phyloP scores from a whole-genome alignment of 92 coral and sea anemone species.

The Metridium senile region DNA sequence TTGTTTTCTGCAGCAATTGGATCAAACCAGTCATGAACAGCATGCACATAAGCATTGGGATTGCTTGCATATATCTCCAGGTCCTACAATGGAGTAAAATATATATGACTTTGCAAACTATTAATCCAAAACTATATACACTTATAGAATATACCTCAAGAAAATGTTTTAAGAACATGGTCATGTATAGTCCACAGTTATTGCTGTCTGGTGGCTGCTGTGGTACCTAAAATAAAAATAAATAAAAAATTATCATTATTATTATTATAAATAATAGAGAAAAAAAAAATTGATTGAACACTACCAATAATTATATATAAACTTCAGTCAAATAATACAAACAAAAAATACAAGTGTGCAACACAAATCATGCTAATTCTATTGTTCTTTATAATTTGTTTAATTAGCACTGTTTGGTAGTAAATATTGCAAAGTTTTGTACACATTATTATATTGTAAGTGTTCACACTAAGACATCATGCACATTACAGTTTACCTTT shows the following conservation, averaged over 20 bases:
- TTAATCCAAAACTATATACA: no score
- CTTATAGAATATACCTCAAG: conserved; percentile 10
- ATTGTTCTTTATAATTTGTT: neutral
- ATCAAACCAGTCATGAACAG: conserved; percentile 24
- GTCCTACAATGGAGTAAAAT: conserved; percentile 2
- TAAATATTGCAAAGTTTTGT: neutral
- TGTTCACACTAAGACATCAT: neutral
- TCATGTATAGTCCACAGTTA: conserved; percentile 16
- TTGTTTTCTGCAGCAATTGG: conserved; percentile 16
- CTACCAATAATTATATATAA: neutral
- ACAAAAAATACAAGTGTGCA: neutral
- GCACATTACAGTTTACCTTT: neutral
- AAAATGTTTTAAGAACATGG: conserved; percentile 17
- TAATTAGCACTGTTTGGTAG: neutral
- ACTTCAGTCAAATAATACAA: neutral
- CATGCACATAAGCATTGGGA: conserved; percentile 15
- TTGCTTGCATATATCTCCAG: conserved; percentile 7
- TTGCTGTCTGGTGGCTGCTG: neutral
- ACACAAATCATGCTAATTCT: neutral
- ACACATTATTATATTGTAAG: neutral
- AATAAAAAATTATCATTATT: no score
- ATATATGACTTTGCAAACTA: neutral
- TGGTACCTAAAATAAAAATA: no score
- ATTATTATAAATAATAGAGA: no score
- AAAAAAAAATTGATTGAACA: neutral